phyloP scores from a whole-genome alignment of 2,888 invertebrate genomes.

The Salpingus planirostris region DNA sequence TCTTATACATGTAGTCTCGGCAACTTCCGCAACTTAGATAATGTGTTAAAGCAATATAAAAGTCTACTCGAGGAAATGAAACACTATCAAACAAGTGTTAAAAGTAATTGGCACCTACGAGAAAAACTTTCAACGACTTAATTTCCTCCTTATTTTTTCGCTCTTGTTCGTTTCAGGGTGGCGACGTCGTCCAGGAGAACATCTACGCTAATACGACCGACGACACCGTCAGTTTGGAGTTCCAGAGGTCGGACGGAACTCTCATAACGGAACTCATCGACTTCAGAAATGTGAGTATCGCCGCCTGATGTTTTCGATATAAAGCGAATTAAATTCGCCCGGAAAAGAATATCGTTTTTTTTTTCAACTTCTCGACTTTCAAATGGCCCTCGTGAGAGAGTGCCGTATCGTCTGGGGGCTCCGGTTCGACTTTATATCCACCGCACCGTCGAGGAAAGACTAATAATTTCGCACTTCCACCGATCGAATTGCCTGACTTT shows the following conservation, averaged over 20 bases:
- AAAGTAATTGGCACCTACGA: conserved; percentile 16
- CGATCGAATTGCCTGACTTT: too few species aligned
- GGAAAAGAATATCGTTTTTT: too few species aligned
- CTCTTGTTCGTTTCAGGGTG: conserved; percentile 58
- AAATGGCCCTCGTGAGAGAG: too few species aligned
- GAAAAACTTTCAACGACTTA: background rate
- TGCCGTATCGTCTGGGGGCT: too few species aligned
- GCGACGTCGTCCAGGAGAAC: conserved; percentile 87
- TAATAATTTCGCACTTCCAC: too few species aligned
- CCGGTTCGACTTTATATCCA: too few species aligned
- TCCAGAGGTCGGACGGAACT: conserved; percentile 85
- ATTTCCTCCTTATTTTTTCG: background rate
- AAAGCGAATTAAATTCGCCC: too few species aligned
- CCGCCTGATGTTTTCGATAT: too few species aligned
- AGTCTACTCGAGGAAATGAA: conserved; percentile 20
- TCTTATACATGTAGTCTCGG: background rate
- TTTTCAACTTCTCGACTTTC: too few species aligned
- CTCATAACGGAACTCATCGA: conserved; percentile 87
- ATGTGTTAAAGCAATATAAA: conserved; percentile 20
- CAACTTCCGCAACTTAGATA: conserved; percentile 5
- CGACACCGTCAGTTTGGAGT: conserved; percentile 82
- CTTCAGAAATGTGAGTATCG: conserved; percentile 87
- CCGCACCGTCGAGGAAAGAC: too few species aligned
- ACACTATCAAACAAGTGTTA: conserved; percentile 20
- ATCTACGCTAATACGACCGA: conserved; percentile 86